Evolutionary conservation across 1,140 invertebrate genomes (phyloP), one percentile per base, ranked within the genome.

Genomic region (Euura saliciscinereae): DNA sequence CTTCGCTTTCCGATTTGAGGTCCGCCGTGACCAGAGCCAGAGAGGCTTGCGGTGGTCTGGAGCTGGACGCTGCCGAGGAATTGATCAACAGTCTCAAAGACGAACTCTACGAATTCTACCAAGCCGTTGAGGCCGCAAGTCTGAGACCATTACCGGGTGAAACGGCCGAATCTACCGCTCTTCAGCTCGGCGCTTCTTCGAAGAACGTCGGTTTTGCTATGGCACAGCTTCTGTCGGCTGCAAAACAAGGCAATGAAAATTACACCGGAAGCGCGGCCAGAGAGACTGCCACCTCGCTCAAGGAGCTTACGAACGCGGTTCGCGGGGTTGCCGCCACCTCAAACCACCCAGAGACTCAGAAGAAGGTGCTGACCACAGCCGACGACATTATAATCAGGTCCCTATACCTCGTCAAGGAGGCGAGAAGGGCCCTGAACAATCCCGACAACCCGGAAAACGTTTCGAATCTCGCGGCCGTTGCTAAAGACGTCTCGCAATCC

Each of bases 141-240:
- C 85, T 99, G 13, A 89, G 91, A 75, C 95, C 97, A 1, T 83
- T 98, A 51, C 97, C 97, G 1, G 96, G 94, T 64, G 96, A 98
- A 85, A 96, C 93, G 4, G 88, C 91, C 44, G 96, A 98, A 83
- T 91, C 90, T 69, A 93, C 93, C 0, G 91, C 92, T 2, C 85
- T 91, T n/a, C 91, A 92, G 75, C 85, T 98, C 65, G 92, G 92
- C 28, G 88, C 90, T 7, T 93, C 85, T 80, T 92, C 85, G 10
- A 93, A 93, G 75, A 87, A 88, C 28, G 90, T 93, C 0, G 90
- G 89, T 68, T 90, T 89, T 11, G 85, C 89, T 5, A 91, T 97
- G 80, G 94, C 96, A 8, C 94, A 96, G 77, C 83, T 99, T 44
- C 85, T 98, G 10, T 96, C 95, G 13, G 96, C 95, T 10, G 94